These are phyloP conservation scores for Epirrita christyi DNA, from an alignment of 2,888 invertebrate species.

Conservation along the genomic window DNA sequence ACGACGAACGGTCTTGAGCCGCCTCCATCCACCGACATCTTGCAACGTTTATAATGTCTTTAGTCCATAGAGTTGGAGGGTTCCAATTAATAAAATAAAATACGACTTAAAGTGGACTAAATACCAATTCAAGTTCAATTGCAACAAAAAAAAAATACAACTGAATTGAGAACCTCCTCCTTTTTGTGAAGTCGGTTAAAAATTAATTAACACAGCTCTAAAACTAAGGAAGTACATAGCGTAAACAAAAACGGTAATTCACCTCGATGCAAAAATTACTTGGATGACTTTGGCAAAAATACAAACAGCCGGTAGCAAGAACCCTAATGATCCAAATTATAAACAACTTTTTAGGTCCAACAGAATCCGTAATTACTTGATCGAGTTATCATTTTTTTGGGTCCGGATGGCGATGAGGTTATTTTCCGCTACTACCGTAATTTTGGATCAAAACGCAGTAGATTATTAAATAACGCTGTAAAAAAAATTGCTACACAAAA, in stretches of 20 bases:
- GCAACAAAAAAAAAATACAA: too few species aligned
- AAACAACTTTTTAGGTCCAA: constrained; percentile 54
- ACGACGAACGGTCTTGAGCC: too few species aligned
- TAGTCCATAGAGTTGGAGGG: too few species aligned
- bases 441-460: constrained; percentile 5
- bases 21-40: too few species aligned
- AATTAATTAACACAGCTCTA: background rate
- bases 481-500: background rate
- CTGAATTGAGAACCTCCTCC: too few species aligned
- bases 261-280: constrained; percentile 2
- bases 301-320: constrained; percentile 61
- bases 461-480: background rate
- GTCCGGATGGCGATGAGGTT: constrained; percentile 21
- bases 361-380: constrained; percentile 55
- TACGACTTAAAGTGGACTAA: too few species aligned
- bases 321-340: constrained; percentile 67
- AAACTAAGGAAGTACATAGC: constrained; percentile 39
- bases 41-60: too few species aligned
- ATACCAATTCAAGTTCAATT: too few species aligned
- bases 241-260: constrained; percentile 20
- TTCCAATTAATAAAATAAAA: too few species aligned
- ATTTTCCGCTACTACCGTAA: constrained; percentile 32
- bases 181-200: too few species aligned
- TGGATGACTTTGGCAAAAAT: constrained; percentile 23
- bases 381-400: constrained; percentile 54